Base-by-base conservation (phyloP, 2,888 invertebrate species). In the Nomada fabriciana region DNA sequence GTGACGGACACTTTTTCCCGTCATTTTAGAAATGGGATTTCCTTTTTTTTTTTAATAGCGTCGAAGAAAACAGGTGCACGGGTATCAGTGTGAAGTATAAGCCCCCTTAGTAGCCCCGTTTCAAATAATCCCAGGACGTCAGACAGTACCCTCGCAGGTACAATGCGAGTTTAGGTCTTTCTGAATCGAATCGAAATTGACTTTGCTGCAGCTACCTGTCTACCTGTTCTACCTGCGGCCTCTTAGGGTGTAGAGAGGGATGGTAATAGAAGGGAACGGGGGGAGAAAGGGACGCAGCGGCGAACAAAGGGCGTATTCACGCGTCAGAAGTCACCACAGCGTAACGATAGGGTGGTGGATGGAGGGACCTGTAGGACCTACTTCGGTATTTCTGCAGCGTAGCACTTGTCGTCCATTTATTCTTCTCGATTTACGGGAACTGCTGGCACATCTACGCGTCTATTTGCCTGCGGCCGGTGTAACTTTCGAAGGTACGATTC, bases 271-370 rank as follows among this genome's bases (percentile, higher is more conserved):
- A 72, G 79, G 76, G 74, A 83, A 59, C 73, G 42, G 69, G 63
- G 72, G 29, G 65, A 42, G 77, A 80, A 69, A 65, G 74, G 61
- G 75, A 69, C 59, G 78, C 43, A 68, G 79, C 74, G 52, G 61
- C 81, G 84, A 85, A 89, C 88, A 87, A 90, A 88, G 89, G 89
- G 89, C 84, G 90, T 91, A 91, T 91, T 91, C 91, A 92, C 91
- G 91, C 91, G 90, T 91, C 90, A 90, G 86, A 88, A 91, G 92
- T 91, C 92, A 91, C 90, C 90, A 88, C 86, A 86, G 90, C 91
- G 90, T 92, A 90, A 92, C 92, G 90, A 84, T 83, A 83, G 86
- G 85, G 84, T 90, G 85, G 89, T 87, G 89, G 82, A 88, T 60
- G 80, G 81, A 70, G 77, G 79, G 80, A 86, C 86, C 86, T 83